phyloP scores from a whole-genome alignment of 2,888 invertebrate genomes.

The Euproctis similis region DNA sequence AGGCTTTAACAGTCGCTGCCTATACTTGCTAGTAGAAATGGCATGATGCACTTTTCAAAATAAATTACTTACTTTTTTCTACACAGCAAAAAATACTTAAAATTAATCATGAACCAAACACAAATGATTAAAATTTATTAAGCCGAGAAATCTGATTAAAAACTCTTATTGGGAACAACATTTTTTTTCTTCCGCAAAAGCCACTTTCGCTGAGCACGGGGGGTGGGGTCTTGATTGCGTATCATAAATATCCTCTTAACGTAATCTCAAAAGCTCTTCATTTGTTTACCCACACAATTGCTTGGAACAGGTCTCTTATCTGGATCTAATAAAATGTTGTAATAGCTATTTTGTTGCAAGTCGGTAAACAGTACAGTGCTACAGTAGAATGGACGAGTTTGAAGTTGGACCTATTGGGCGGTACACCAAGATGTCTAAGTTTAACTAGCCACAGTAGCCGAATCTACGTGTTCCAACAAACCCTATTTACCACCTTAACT shows the following conservation, averaged over 20 bases:
- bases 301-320: conserved; percentile 33
- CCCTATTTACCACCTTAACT: conserved; percentile 29
- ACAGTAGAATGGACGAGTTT: conserved; percentile 50
- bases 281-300: conserved; percentile 27
- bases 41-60: no score
- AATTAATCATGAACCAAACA: no score
- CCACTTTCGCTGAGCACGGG: no score
- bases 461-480: conserved; percentile 12
- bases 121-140: no score
- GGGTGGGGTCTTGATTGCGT: conserved; percentile 13
- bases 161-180: not conserved
- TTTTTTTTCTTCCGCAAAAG: conserved; percentile 5
- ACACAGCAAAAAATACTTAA: no score
- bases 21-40: no score
- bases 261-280: conserved; percentile 24
- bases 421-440: conserved; percentile 17
- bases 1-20: no score
- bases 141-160: no score
- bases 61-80: no score
- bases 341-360: conserved; percentile 34
- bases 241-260: conserved; percentile 25
- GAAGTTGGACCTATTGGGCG: conserved; percentile 42
- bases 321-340: conserved; percentile 42
- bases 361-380: no score
- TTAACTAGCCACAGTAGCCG: conserved; percentile 16